These are phyloP conservation scores for Amphiprion ocellaris DNA, from an alignment of 2,113 vertebrate species.

Conservation along the genomic window DNA sequence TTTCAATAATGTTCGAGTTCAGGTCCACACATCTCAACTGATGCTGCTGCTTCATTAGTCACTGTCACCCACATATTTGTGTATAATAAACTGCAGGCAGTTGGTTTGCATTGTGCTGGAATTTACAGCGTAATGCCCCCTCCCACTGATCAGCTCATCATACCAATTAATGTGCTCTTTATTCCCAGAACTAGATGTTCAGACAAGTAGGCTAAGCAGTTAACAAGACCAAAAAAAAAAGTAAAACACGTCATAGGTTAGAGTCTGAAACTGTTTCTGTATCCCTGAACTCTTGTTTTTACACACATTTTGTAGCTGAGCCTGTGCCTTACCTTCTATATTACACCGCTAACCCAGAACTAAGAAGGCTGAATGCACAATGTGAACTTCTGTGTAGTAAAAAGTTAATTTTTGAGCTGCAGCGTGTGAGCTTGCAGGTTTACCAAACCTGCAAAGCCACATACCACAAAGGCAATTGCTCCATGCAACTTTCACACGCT, in stretches of 20 bases:
- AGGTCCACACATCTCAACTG: neutral
- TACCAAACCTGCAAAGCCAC: conserved; percentile 50
- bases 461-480: conserved; percentile 41
- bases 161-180: neutral
- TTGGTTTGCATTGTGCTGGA: conserved; percentile 5
- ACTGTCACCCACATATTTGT: conserved; percentile 4
- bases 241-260: conserved; percentile 7
- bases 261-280: neutral
- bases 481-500: neutral
- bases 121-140: neutral
- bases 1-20: conserved; percentile 1
- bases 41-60: conserved; percentile 19
- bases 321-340: neutral
- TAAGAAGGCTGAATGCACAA: neutral
- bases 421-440: neutral
- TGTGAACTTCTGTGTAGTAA: conserved; percentile 13
- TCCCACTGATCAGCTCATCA: conserved; percentile 3
- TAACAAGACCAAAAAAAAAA: conserved; percentile 9
- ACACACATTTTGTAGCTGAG: neutral
- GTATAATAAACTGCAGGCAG: neutral
- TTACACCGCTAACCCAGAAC: conserved; percentile 14
- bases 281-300: neutral
- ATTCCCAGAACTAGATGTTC: conserved; percentile 24
- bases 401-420: conserved; percentile 43
- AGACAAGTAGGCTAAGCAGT: conserved; percentile 5